phyloP scores from a whole-genome alignment of 2,888 invertebrate species.

The Pseudoips prasinana region DNA sequence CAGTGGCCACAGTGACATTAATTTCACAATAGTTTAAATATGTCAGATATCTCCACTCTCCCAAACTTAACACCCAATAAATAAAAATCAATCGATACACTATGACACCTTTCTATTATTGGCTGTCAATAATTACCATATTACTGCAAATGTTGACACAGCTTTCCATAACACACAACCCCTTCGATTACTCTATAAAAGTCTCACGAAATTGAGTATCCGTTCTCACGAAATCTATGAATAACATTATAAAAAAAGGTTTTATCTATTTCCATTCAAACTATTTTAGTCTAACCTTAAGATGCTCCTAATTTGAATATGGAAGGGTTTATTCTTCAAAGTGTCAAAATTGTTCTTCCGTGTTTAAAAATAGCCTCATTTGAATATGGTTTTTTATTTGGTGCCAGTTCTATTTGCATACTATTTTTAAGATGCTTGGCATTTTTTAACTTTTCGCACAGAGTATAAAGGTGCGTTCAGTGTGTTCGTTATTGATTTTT shows the following conservation, averaged over 20 bases:
- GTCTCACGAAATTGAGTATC: slow-evolving; percentile 33
- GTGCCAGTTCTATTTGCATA: slow-evolving; percentile 66
- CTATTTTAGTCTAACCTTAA: slow-evolving; percentile 58
- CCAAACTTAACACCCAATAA: slow-evolving; percentile 16
- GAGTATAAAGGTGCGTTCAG: slow-evolving; percentile 53
- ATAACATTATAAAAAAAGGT: slow-evolving; percentile 64
- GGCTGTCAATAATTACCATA: slow-evolving; percentile 59
- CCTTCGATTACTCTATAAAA: slow-evolving; percentile 67
- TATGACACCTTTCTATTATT: slow-evolving; percentile 41
- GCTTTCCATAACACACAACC: slow-evolving; percentile 72
- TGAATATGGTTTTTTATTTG: slow-evolving; percentile 65
- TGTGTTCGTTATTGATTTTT: slow-evolving; percentile 42
- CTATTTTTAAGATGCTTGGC: slow-evolving; percentile 43
- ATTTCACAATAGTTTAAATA: slow-evolving; percentile 2
- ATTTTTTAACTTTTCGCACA: slow-evolving; percentile 61
- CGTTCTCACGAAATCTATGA: slow-evolving; percentile 60
- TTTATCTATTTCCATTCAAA: slow-evolving; percentile 56
- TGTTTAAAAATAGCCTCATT: slow-evolving; percentile 66
- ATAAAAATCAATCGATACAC: slow-evolving; percentile 39
- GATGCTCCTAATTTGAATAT: slow-evolving; percentile 70
- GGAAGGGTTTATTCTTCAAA: slow-evolving; percentile 70
- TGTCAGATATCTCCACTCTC: too few relatives aligned
- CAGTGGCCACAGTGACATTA: neutral
- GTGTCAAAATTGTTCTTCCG: slow-evolving; percentile 81
- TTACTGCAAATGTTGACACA: slow-evolving; percentile 73